These are phyloP conservation scores for Conus ventricosus DNA, from an alignment of 1,140 invertebrate genomes.

Conservation along the genomic window DNA sequence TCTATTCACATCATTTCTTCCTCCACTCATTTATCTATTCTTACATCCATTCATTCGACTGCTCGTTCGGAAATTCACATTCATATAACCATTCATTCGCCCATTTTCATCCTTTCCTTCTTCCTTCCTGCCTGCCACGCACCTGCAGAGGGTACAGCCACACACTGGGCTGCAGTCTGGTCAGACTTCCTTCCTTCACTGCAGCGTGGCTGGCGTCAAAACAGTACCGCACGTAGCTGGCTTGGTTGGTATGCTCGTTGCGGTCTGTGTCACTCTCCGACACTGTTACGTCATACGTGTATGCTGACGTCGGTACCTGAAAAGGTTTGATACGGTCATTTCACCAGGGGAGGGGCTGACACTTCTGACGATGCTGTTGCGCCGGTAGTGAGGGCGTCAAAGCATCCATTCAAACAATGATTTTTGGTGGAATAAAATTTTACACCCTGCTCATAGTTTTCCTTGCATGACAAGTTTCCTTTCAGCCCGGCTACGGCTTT, in stretches of 20 bases:
- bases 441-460: too few relatives aligned
- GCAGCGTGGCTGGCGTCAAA: slow-evolving; percentile 36
- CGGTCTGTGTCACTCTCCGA: slow-evolving; percentile 42
- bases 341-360: too few relatives aligned
- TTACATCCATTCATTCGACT: too few relatives aligned
- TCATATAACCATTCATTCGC: too few relatives aligned
- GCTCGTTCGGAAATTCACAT: too few relatives aligned
- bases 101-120: too few relatives aligned
- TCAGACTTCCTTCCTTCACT: neutral
- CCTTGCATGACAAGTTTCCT: too few relatives aligned
- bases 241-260: slow-evolving; percentile 43
- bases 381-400: neutral
- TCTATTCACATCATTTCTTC: too few relatives aligned
- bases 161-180: neutral
- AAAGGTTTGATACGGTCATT: neutral
- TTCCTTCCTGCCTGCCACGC: too few relatives aligned
- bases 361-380: neutral
- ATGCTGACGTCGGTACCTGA: slow-evolving; percentile 23
- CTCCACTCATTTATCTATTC: too few relatives aligned
- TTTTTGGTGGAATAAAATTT: neutral
- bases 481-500: too few relatives aligned
- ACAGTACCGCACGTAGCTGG: slow-evolving; percentile 40
- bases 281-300: slow-evolving; percentile 15
- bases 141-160: slow-evolving; percentile 17
- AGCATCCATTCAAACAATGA: neutral